A percentile compares a stretch with the other conserved stretches of the same genome.
Evolutionary conservation across 1,140 invertebrate species (phyloP).

Genomic region (Scaptomyza pallida): DNA sequence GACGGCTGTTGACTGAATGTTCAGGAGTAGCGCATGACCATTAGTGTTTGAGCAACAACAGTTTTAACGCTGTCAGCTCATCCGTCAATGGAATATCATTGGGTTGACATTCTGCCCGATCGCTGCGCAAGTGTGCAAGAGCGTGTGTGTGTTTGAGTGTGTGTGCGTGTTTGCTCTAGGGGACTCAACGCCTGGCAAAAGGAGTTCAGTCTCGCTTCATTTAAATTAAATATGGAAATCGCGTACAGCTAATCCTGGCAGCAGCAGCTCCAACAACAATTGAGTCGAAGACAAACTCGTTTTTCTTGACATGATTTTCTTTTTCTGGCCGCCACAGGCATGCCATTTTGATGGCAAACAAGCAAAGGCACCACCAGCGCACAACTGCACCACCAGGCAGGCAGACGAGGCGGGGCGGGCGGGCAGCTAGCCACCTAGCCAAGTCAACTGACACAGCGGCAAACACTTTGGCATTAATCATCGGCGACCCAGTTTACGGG

Average conservation of each 20-base stretch:
- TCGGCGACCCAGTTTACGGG: conserved; percentile 62
- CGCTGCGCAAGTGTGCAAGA: conserved; percentile 39
- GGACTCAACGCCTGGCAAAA: conserved; percentile 3
- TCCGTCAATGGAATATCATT: conserved; percentile 84
- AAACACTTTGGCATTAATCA: conserved; percentile 54
- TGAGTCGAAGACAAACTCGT: conserved; percentile 47
- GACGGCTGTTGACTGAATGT: conserved; percentile 20
- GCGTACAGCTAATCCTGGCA: conserved; percentile 77
- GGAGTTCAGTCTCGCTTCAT: conserved; percentile 49
- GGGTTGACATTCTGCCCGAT: conserved; percentile 75
- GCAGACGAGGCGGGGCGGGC: too few relatives aligned
- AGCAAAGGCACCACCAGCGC: conserved; percentile 40
- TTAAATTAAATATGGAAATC: conserved; percentile 83
- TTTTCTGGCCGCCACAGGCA: conserved; percentile 40
- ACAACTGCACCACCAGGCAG: conserved; percentile 11
- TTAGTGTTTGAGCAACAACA: conserved; percentile 84
- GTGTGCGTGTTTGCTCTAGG: conserved; percentile 61
- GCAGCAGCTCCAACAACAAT: conserved; percentile 7
- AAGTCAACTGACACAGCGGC: conserved; percentile 1
- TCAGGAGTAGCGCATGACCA: conserved; percentile 58
- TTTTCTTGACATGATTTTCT: conserved; percentile 68
- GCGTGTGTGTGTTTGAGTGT: conserved; percentile 41
- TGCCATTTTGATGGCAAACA: conserved; percentile 46
- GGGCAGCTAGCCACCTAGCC: conserved; percentile 3
- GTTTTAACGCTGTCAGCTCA: conserved; percentile 84